phyloP scores from a whole-genome alignment of 30 jellyfish, hydroid and myxozoan species.

The Aurelia coerulea region DNA sequence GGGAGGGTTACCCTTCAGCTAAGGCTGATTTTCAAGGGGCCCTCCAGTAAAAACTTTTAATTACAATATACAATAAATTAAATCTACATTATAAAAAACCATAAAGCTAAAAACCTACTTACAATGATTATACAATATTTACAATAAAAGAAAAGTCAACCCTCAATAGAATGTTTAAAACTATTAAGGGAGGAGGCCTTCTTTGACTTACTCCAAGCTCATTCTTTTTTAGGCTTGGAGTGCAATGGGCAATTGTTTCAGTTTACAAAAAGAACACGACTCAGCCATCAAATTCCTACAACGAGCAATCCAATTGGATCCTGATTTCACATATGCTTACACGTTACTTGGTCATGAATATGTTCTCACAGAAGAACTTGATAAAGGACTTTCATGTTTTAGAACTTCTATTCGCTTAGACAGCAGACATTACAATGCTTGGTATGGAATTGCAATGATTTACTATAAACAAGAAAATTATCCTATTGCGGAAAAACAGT shows the following conservation, averaged over 20 bases:
- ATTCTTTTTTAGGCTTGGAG: constrained; percentile 91
- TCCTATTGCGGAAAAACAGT: constrained; percentile 89
- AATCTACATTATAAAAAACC: no score
- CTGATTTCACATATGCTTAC: constrained; percentile 94
- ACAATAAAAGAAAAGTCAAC: no score
- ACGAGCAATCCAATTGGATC: constrained; percentile 93
- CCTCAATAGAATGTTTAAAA: no score
- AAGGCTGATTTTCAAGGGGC: no score
- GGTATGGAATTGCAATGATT: constrained; percentile 99
- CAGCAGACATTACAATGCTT: constrained; percentile 97
- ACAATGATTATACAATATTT: no score
- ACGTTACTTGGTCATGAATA: constrained; percentile 98
- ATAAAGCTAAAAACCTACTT: no score
- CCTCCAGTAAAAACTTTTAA: no score
- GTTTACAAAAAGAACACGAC: constrained; percentile 96
- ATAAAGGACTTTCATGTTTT: constrained; percentile 92
- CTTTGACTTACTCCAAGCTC: no score
- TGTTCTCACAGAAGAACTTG: constrained; percentile 91
- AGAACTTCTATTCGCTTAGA: constrained; percentile 88
- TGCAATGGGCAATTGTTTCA: constrained; percentile 99
- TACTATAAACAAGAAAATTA: constrained; percentile 95
- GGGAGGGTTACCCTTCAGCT: no score
- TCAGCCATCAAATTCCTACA: constrained; percentile 79
- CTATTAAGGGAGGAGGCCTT: no score
- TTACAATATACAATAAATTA: no score